These are phyloP conservation scores for Nomada ferruginata DNA, from an alignment of 2,888 invertebrate genomes.

Conservation along the genomic window DNA sequence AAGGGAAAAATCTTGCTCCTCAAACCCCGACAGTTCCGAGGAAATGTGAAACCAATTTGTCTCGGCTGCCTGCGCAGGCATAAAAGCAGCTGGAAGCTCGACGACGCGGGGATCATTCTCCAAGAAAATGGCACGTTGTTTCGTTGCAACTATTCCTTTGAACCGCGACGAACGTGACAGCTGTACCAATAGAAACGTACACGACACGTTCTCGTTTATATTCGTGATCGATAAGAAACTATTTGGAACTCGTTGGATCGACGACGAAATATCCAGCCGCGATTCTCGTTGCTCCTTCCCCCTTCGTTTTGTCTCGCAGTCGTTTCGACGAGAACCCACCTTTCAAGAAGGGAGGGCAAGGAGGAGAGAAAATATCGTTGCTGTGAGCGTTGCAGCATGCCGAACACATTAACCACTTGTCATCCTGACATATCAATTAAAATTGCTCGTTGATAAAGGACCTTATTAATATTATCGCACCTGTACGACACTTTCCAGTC, in stretches of 20 bases:
- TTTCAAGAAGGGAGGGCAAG: neutral
- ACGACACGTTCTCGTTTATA: neutral
- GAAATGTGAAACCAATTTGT: conserved; percentile 26
- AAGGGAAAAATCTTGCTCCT: neutral
- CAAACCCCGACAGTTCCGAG: conserved; percentile 3
- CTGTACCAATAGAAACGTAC: neutral
- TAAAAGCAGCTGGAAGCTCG: neutral
- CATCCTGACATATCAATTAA: conserved; percentile 68
- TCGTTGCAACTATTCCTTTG: neutral
- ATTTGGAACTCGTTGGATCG: conserved; percentile 7
- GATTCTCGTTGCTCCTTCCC: neutral
- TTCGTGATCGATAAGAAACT: conserved; percentile 16
- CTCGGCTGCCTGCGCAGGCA: neutral
- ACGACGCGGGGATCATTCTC: neutral
- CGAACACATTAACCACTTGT: conserved; percentile 65
- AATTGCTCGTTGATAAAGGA: conserved; percentile 59
- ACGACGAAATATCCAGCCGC: conserved; percentile 10
- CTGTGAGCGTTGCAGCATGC: conserved; percentile 5
- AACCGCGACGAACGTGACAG: conserved; percentile 18
- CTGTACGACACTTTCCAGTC: conserved; percentile 28
- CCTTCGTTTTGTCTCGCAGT: neutral
- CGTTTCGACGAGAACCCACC: conserved; percentile 40
- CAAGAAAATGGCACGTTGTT: conserved; percentile 27
- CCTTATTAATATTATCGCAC: conserved; percentile 65
- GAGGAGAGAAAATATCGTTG: conserved; percentile 21